These are phyloP conservation scores for Apis cerana DNA, from an alignment of 1,140 invertebrate genomes.

Conservation along the genomic window DNA sequence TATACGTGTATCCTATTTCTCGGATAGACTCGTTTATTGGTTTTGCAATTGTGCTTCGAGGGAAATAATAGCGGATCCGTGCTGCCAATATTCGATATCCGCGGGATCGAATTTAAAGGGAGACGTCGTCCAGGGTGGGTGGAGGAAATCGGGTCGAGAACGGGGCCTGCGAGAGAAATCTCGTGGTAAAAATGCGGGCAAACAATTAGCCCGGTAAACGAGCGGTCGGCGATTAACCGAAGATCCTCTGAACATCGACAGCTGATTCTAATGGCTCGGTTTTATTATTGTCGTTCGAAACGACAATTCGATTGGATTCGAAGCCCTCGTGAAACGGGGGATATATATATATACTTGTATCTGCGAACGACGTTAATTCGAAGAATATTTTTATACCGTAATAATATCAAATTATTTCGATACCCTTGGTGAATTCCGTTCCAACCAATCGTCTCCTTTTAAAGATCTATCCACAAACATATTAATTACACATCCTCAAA, in stretches of 20 bases:
- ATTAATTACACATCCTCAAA: no score
- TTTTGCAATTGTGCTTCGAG: slow-evolving; percentile 46
- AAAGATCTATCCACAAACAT: no score
- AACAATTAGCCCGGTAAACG: slow-evolving; percentile 60
- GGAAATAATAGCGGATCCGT: slow-evolving; percentile 56
- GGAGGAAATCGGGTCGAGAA: slow-evolving; percentile 46
- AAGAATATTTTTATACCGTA: no score
- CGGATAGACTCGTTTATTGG: slow-evolving; percentile 39
- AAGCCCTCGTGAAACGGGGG: neutral
- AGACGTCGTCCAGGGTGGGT: neutral
- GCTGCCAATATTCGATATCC: slow-evolving; percentile 59
- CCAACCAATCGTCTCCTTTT: no score
- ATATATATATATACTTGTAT: no score
- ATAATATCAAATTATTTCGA: no score
- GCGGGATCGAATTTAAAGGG: slow-evolving; percentile 38
- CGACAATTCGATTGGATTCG: neutral
- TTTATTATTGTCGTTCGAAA: slow-evolving; percentile 21
- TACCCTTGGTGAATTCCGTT: no score
- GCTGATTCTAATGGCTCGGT: slow-evolving; percentile 19
- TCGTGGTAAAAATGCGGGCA: slow-evolving; percentile 48
- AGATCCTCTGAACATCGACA: slow-evolving; percentile 21
- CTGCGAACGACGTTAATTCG: no score
- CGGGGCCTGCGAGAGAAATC: slow-evolving; percentile 25
- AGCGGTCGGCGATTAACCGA: slow-evolving; percentile 55
- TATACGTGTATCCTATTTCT: slow-evolving; percentile 19